phyloP scores from a whole-genome alignment of 2,888 invertebrate genomes.

The Hypomecis punctinalis region DNA sequence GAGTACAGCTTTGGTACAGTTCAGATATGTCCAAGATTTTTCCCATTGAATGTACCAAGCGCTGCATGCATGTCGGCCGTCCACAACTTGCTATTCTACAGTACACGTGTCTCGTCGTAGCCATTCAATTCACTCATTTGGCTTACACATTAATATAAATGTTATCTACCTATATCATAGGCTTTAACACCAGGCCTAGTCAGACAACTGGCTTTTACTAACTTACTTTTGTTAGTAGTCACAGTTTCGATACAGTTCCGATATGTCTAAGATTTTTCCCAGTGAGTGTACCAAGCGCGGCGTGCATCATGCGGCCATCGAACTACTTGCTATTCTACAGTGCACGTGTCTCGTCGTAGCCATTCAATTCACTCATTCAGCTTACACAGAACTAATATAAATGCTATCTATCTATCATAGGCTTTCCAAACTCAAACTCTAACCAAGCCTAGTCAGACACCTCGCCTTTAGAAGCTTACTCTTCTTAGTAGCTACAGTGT shows the following conservation, averaged over 20 bases:
- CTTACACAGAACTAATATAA: neutral
- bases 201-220: too few species aligned
- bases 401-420: too few species aligned
- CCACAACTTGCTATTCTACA: constrained; percentile 20
- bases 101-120: constrained; percentile 19
- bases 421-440: too few species aligned
- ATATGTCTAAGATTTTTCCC: constrained; percentile 1
- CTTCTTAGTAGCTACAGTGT: too few species aligned
- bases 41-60: constrained; percentile 5
- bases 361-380: constrained; percentile 20
- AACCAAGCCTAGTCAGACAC: too few species aligned
- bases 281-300: constrained; percentile 3
- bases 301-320: constrained; percentile 12
- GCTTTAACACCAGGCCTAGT: too few species aligned
- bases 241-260: too few species aligned
- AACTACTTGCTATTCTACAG: constrained; percentile 19
- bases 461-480: too few species aligned
- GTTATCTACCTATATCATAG: neutral
- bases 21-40: neutral
- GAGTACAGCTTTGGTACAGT: too few species aligned
- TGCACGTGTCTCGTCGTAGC: constrained; percentile 18
- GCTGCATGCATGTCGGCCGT: constrained; percentile 4
- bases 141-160: neutral
- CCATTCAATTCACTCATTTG: constrained; percentile 21
- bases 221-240: too few species aligned